These are phyloP conservation scores for Phyllostomus discolor DNA, from an alignment of 2,113 vertebrate genomes.

Conservation along the genomic window DNA sequence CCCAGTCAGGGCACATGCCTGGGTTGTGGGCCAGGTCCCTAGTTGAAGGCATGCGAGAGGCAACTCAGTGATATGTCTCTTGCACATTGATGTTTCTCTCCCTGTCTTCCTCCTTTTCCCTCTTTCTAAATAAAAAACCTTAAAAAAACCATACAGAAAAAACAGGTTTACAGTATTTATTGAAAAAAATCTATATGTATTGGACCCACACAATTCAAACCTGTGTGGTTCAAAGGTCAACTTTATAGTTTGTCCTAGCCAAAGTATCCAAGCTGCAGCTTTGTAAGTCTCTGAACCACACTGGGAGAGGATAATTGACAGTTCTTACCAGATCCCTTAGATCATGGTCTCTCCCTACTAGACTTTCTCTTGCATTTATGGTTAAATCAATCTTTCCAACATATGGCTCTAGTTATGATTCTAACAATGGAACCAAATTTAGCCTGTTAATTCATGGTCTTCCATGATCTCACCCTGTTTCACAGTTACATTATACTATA, in stretches of 20 bases:
- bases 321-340: background rate
- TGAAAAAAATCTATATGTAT: background rate
- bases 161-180: background rate
- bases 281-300: background rate
- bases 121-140: too few relatives aligned
- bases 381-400: slow-evolving; percentile 11
- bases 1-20: too few relatives aligned
- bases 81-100: too few relatives aligned
- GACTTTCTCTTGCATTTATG: background rate
- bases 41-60: too few relatives aligned
- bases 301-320: background rate
- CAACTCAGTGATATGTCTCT: too few relatives aligned
- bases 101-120: too few relatives aligned
- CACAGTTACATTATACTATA: background rate
- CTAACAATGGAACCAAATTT: slow-evolving; percentile 14
- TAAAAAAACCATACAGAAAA: background rate
- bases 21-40: too few relatives aligned
- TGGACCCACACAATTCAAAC: background rate
- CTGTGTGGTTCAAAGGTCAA: background rate
- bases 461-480: background rate
- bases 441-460: background rate
- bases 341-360: background rate
- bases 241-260: background rate
- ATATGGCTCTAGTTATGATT: background rate
- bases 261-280: background rate